Conservation (phyloP, 2,797 vertebrate genomes). For the Darevskia nairensis region DNA sequence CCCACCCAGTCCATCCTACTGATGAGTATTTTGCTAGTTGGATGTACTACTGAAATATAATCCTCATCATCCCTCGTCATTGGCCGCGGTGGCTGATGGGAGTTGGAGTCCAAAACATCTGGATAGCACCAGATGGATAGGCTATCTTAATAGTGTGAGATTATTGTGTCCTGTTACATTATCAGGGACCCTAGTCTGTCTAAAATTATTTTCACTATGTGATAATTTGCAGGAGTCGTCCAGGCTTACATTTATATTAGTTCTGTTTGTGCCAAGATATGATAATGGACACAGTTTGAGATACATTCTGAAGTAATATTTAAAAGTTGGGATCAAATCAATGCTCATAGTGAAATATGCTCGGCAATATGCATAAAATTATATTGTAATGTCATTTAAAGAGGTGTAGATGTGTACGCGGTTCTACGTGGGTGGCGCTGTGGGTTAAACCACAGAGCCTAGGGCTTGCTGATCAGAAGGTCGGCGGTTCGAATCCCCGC, state of each 20-base stretch:
- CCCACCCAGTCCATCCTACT: background rate
- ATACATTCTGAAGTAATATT: constrained; percentile 6
- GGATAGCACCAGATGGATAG: too few relatives aligned
- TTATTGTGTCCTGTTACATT: background rate
- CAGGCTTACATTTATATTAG: background rate
- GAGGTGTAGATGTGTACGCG: background rate
- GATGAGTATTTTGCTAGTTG: background rate
- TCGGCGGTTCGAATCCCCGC: too few relatives aligned
- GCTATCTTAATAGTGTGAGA: background rate
- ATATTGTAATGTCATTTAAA: too few relatives aligned
- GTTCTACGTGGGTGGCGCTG: too few relatives aligned
- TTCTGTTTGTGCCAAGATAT: background rate
- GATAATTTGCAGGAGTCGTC: background rate
- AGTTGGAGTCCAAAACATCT: too few relatives aligned
- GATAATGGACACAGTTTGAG: background rate
- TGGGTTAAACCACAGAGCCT: too few relatives aligned
- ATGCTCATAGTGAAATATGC: background rate
- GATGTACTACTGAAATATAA: too few relatives aligned
- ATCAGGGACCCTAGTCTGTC: background rate
- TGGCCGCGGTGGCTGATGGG: too few relatives aligned
- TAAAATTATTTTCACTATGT: background rate
- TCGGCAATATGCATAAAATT: too few relatives aligned
- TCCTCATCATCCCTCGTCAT: too few relatives aligned
- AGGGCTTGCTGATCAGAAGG: too few relatives aligned
- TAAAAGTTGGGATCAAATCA: constrained; percentile 2